Evolutionary conservation across 2,797 vertebrate species (phyloP).

Genomic region (Alosa sapidissima): DNA sequence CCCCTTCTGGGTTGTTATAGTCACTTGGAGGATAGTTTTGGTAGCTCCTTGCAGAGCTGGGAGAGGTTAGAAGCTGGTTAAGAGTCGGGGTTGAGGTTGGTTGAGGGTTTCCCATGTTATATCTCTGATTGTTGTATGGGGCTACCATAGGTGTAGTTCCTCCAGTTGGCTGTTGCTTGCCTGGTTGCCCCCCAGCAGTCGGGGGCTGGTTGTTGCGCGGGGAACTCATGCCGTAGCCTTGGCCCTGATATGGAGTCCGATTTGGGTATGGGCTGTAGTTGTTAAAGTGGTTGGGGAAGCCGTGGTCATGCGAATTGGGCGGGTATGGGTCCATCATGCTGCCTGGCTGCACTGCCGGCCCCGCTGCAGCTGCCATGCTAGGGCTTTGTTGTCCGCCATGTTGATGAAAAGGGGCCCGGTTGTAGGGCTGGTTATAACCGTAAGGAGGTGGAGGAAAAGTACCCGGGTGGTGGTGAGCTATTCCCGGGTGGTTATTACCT

Average conservation of each 20-base stretch:
- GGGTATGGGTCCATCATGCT: slow-evolving; percentile 84
- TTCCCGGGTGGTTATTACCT: slow-evolving; percentile 74
- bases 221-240: slow-evolving; percentile 90
- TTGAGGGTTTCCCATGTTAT: slow-evolving; percentile 82
- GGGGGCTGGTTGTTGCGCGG: slow-evolving; percentile 80
- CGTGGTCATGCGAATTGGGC: slow-evolving; percentile 89
- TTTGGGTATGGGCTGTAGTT: slow-evolving; percentile 86
- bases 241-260: slow-evolving; percentile 88
- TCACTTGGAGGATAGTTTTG: slow-evolving; percentile 87
- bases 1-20: slow-evolving; percentile 88
- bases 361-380: slow-evolving; percentile 86
- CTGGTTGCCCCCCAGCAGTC: slow-evolving; percentile 83
- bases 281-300: slow-evolving; percentile 94
- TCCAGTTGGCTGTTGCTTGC: slow-evolving; percentile 79
- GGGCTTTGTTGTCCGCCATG: slow-evolving; percentile 93
- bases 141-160: slow-evolving; percentile 79
- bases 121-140: slow-evolving; percentile 78
- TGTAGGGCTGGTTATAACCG: slow-evolving; percentile 69
- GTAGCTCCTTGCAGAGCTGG: slow-evolving; percentile 91
- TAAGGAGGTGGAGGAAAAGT: slow-evolving; percentile 74
- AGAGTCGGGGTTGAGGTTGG: slow-evolving; percentile 92
- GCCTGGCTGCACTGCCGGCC: slow-evolving; percentile 81
- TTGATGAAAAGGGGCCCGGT: slow-evolving; percentile 92
- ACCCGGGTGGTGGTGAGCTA: slow-evolving; percentile 78
- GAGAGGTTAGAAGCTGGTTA: slow-evolving; percentile 94